A percentile compares a stretch with the other conserved stretches of the same genome.
phyloP scores from a whole-genome alignment of 1,140 invertebrate species.

The Halictus rubicundus region DNA sequence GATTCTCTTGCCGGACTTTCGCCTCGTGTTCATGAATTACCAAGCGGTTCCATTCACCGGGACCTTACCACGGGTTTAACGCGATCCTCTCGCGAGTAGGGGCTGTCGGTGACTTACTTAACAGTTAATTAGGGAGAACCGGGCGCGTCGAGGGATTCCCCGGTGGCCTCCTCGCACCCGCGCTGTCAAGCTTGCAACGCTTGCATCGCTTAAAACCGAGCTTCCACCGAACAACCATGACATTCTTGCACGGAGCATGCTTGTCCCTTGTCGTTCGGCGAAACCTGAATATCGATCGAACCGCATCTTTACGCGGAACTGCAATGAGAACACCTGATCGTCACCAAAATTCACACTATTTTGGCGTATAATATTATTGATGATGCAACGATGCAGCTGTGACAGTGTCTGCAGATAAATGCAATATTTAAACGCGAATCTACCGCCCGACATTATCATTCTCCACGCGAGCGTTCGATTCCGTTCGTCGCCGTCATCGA shows the following conservation, averaged over 20 bases:
- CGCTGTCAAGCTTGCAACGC: neutral
- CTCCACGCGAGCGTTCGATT: constrained; percentile 10
- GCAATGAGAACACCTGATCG: no score
- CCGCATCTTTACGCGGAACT: neutral
- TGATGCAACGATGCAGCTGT: no score
- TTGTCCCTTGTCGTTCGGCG: neutral
- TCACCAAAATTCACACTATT: no score
- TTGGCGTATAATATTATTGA: no score
- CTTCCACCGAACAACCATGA: neutral
- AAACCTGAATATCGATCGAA: neutral
- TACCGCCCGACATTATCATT: neutral
- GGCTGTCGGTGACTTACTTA: constrained; percentile 37
- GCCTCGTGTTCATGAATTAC: constrained; percentile 22
- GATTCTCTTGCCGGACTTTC: neutral
- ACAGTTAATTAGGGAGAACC: constrained; percentile 51
- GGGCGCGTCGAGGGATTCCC: constrained; percentile 13
- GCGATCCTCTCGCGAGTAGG: constrained; percentile 40
- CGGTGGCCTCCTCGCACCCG: neutral
- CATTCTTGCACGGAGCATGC: neutral
- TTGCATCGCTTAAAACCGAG: neutral
- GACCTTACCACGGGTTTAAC: constrained; percentile 41
- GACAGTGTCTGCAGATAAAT: no score
- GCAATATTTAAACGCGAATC: neutral
- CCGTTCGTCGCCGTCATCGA: constrained; percentile 35
- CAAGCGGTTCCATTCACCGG: constrained; percentile 31